These are phyloP conservation scores for Disparrhopalites patrizii DNA, from an alignment of 2,888 invertebrate species.

Conservation along the genomic window DNA sequence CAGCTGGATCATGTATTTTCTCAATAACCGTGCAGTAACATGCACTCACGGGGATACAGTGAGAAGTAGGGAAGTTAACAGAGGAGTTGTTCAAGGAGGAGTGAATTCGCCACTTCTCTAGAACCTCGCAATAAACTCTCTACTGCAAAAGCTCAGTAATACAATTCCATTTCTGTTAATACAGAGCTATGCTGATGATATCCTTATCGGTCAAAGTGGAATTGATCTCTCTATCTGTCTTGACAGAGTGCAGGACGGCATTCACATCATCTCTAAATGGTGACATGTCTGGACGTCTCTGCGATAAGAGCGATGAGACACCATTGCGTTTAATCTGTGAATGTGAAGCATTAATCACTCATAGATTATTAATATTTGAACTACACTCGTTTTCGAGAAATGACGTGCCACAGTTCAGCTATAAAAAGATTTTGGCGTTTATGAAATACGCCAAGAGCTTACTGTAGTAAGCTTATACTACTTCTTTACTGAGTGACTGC, in stretches of 20 bases:
- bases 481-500: too few relatives aligned
- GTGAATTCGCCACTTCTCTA: background rate
- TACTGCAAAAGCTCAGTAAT: background rate
- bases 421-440: too few relatives aligned
- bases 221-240: background rate
- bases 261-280: background rate
- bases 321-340: too few relatives aligned
- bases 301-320: too few relatives aligned
- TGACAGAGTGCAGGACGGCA: background rate
- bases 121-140: background rate
- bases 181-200: background rate
- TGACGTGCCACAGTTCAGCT: too few relatives aligned
- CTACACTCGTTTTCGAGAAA: too few relatives aligned
- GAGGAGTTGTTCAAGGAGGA: background rate
- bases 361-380: too few relatives aligned
- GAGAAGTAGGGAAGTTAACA: background rate
- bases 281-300: too few relatives aligned
- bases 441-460: too few relatives aligned
- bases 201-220: background rate
- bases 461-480: too few relatives aligned
- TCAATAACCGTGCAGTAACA: background rate
- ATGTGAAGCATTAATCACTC: too few relatives aligned
- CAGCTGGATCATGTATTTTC: background rate
- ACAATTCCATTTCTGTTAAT: background rate
- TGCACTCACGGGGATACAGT: background rate